A percentile compares a stretch with the other conserved stretches of the same genome.
phyloP scores from a whole-genome alignment of 2,888 invertebrate genomes.

The Andrena praecox region DNA sequence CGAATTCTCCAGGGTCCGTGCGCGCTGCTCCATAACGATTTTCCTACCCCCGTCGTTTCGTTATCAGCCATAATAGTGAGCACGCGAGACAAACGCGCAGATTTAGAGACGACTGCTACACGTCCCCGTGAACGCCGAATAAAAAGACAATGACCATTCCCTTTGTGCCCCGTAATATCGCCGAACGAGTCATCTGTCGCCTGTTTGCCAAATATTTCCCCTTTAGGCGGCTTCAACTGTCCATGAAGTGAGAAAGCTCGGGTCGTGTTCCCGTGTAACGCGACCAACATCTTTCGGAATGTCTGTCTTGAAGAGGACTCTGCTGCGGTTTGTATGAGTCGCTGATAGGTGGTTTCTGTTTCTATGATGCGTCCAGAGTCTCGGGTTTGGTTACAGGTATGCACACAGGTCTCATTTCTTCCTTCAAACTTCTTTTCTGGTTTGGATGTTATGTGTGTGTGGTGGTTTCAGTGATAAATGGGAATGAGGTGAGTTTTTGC shows the following conservation, averaged over 20 bases:
- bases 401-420: no score
- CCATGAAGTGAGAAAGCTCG: background rate
- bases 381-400: no score
- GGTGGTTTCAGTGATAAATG: no score
- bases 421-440: no score
- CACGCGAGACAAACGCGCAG: slow-evolving; percentile 28
- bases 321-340: background rate
- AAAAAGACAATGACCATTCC: slow-evolving; percentile 14
- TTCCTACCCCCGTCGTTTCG: slow-evolving; percentile 47
- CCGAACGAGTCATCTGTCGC: background rate
- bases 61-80: slow-evolving; percentile 61
- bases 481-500: no score
- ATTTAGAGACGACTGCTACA: slow-evolving; percentile 24
- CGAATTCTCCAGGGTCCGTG: slow-evolving; percentile 40
- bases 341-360: background rate
- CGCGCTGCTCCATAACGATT: slow-evolving; percentile 49
- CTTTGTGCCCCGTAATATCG: slow-evolving; percentile 21
- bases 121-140: slow-evolving; percentile 32
- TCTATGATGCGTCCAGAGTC: no score
- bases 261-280: background rate
- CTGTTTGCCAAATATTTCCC: slow-evolving; percentile 31
- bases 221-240: background rate
- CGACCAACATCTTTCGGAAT: background rate
- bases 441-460: no score
- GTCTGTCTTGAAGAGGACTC: background rate